Evolutionary conservation across 2,113 vertebrate genomes (phyloP), one percentile per base, ranked within the genome.

Genomic region (Hippocampus mohnikei): DNA sequence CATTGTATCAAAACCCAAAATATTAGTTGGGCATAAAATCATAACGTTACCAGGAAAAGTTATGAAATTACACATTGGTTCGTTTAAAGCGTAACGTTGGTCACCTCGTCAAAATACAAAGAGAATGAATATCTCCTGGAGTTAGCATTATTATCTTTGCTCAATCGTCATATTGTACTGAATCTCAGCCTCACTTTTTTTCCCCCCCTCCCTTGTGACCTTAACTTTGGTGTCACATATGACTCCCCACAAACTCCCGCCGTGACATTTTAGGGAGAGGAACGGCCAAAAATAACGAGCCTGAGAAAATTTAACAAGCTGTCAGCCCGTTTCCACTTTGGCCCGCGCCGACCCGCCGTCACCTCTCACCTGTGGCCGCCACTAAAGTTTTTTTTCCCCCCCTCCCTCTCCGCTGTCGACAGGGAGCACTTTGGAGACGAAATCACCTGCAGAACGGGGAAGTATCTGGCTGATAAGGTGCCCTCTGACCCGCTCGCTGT

Each of bases 401-500:
- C 52, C 48, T 7, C 16, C 48, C 48, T 6, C 16, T 18, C 0
- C 82, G 71, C 74, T 84, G 70, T 85, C 69, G 52, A 59, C 84
- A 98, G 96, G 74, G 92, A 88, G 46, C 70, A 84, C 56, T 96
- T 98, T 75, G 94, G 93, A 76, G 80, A 67, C 0, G 21, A 91
- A 67, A 94, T 98, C 1, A 75, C 92, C 72, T 98, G 96, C 77
- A 55, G 92, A 82, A 95, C 94, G 8, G 95, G 94, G 77, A 79
- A 87, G 67, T 94, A 94, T 70, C 66, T 8, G 63, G 67, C 27
- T 9, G 87, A 88, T 25, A 88, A 86, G 77, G 75, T 88, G 74
- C 87, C 89, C 52, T 87, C 89, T 0, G 80, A 85, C n/a, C 48
- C 0, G 5, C 81, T 90, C 37, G 0, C 52, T 4, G 74, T 96